These are phyloP conservation scores for Brachyhypopomus gauderio DNA, from an alignment of 2,113 vertebrate species.

Conservation along the genomic window DNA sequence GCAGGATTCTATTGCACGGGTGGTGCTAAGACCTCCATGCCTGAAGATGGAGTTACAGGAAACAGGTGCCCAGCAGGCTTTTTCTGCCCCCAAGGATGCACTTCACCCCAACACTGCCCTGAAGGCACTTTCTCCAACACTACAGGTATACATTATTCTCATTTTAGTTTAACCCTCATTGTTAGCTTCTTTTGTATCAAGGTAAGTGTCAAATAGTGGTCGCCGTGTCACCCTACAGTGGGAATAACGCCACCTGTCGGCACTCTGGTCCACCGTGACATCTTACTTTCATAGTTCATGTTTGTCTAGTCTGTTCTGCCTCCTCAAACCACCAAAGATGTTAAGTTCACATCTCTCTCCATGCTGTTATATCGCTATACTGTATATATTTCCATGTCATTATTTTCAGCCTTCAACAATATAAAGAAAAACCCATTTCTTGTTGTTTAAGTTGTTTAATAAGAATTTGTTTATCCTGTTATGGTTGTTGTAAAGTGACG, in stretches of 20 bases:
- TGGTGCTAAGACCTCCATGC: slow-evolving; percentile 70
- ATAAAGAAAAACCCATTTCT: not conserved
- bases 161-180: not conserved
- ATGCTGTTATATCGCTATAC: not conserved
- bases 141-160: slow-evolving; percentile 72
- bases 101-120: slow-evolving; percentile 71
- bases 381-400: not conserved
- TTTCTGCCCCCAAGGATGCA: slow-evolving; percentile 78
- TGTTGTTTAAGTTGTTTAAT: not conserved
- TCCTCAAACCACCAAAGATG: not conserved
- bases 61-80: slow-evolving; percentile 76
- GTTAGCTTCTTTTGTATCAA: not conserved
- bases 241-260: not conserved
- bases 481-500: not conserved
- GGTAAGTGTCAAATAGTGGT: not conserved
- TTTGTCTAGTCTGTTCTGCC: not conserved
- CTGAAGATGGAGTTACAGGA: slow-evolving; percentile 74
- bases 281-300: not conserved
- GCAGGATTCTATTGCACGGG: slow-evolving; percentile 84
- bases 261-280: not conserved
- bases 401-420: not conserved
- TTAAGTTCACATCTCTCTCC: not conserved
- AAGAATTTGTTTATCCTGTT: slow-evolving; percentile 4
- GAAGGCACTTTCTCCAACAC: slow-evolving; percentile 75
- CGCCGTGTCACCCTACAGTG: not conserved